phyloP scores from a whole-genome alignment of 2,113 vertebrate species.

The Apodemus speciosus region DNA sequence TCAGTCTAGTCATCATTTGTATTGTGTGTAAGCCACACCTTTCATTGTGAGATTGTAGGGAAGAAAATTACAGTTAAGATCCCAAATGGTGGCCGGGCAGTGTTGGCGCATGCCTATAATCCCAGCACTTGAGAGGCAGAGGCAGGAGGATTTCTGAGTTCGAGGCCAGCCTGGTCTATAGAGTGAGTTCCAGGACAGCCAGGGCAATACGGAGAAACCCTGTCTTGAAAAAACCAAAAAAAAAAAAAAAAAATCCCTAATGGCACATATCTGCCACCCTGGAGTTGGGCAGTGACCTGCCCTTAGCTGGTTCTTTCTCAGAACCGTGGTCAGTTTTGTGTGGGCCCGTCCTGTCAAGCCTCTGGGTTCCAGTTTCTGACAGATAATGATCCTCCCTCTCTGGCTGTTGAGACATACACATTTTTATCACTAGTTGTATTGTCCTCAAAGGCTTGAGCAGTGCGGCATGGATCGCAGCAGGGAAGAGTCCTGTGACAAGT shows the following conservation, averaged over 20 bases:
- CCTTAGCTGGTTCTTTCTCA: background rate
- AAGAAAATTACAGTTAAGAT: background rate
- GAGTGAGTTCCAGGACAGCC: too few relatives aligned
- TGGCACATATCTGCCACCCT: background rate
- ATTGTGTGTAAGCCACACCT: background rate
- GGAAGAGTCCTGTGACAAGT: background rate
- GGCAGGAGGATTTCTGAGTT: too few relatives aligned
- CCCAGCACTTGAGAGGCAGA: too few relatives aligned
- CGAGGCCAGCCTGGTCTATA: too few relatives aligned
- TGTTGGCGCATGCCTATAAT: too few relatives aligned
- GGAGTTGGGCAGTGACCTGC: background rate
- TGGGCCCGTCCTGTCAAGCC: background rate
- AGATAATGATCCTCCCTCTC: background rate
- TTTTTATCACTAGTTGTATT: background rate
- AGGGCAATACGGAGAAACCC: too few relatives aligned
- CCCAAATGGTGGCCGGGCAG: too few relatives aligned
- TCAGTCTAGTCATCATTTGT: background rate
- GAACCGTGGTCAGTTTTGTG: background rate
- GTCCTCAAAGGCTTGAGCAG: background rate
- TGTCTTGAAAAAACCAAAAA: too few relatives aligned
- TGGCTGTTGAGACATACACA: background rate
- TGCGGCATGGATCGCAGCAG: too few relatives aligned
- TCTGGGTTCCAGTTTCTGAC: background rate
- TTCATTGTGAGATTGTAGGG: background rate
- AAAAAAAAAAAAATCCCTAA: too few relatives aligned